These are phyloP conservation scores for Drosophila orena DNA, from an alignment of 1,140 invertebrate genomes.

Conservation along the genomic window DNA sequence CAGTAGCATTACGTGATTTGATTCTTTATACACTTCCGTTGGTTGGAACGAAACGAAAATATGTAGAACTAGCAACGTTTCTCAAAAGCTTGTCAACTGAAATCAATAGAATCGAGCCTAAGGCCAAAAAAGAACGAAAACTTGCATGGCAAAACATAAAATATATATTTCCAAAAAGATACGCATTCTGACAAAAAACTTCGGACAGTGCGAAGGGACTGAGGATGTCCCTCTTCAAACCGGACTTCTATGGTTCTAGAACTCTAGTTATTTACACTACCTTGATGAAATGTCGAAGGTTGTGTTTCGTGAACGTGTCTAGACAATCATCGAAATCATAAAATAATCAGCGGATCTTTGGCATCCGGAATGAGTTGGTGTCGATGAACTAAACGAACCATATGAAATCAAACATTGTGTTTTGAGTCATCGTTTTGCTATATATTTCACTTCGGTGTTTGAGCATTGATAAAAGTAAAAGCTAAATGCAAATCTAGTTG, in stretches of 20 bases:
- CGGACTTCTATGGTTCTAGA: conserved; percentile 35
- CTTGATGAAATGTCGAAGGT: conserved; percentile 29
- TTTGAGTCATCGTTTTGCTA: conserved; percentile 15
- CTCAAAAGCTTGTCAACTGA: conserved; percentile 44
- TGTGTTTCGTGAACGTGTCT: conserved; percentile 25
- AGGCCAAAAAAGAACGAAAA: conserved; percentile 33
- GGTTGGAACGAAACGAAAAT: conserved; percentile 31
- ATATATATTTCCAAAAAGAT: conserved; percentile 9
- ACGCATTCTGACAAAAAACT: conserved; percentile 28
- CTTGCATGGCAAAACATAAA: conserved; percentile 44
- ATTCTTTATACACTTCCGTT: conserved; percentile 29
- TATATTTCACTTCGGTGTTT: conserved; percentile 28
- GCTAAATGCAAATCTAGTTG: conserved; percentile 52
- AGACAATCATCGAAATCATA: conserved; percentile 26
- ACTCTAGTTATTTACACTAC: conserved; percentile 50
- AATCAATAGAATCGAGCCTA: conserved; percentile 33
- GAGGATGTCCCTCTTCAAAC: conserved; percentile 4
- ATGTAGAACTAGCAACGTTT: conserved; percentile 85
- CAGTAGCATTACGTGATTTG: conserved; percentile 64
- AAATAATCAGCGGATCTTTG: conserved; percentile 6
- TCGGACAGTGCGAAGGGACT: conserved; percentile 14
- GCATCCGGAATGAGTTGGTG: conserved; percentile 28
- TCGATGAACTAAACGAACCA: conserved; percentile 35
- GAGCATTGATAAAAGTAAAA: conserved; percentile 29
- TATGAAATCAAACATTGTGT: conserved; percentile 13